Evolutionary conservation across 2,888 invertebrate genomes (phyloP).

Genomic region (Plusia festucae): DNA sequence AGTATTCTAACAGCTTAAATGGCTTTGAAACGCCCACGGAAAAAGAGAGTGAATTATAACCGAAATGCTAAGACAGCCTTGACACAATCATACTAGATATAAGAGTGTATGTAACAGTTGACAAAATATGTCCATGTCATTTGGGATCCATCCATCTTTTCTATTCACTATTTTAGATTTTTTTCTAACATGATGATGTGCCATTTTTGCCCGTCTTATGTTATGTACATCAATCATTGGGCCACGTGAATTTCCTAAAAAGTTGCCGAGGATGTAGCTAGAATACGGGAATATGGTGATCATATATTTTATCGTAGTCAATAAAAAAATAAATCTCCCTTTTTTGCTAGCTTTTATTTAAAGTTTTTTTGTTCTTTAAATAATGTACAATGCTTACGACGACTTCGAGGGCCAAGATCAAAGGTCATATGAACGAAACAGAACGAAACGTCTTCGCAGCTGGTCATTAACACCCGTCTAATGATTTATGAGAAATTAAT

Average conservation of each 20-base stretch:
- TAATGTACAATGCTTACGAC: not conserved
- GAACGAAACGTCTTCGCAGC: not conserved
- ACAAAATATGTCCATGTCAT: not conserved
- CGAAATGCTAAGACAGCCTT: not conserved
- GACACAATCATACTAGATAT: not conserved
- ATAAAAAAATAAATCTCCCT: no score
- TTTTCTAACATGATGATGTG: not conserved
- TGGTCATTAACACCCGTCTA: not conserved
- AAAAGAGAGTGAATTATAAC: not conserved
- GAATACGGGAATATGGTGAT: no score
- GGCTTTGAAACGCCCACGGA: not conserved
- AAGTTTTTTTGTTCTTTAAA: not conserved
- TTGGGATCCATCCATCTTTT: conserved; percentile 4
- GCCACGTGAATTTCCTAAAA: not conserved
- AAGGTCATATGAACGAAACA: not conserved
- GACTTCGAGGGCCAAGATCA: not conserved
- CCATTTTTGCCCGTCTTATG: no score
- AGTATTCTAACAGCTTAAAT: not conserved
- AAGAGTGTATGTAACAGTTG: not conserved
- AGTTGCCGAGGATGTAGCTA: no score
- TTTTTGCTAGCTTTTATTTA: no score
- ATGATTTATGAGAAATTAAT: not conserved
- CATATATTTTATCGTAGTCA: no score
- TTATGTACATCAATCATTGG: not conserved
- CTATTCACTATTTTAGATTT: not conserved